Evolutionary conservation across 2,113 vertebrate species (phyloP).

Genomic region (Hiodon tergisus): DNA sequence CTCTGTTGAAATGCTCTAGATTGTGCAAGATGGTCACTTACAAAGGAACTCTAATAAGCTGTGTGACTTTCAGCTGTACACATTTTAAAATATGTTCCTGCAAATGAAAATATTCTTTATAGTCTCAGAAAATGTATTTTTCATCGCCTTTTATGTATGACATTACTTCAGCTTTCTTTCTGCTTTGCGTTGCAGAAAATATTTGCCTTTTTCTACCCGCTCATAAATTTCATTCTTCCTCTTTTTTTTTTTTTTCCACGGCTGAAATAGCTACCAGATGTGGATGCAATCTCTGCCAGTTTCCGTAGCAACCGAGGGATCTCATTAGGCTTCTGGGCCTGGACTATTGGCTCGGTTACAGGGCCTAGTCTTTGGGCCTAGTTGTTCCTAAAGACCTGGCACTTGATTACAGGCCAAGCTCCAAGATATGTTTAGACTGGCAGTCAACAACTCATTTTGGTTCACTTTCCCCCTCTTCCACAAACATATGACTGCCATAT

Average conservation of each 20-base stretch:
- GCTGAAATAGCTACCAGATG: constrained; percentile 92
- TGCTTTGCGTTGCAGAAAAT: constrained; percentile 89
- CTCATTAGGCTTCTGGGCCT: constrained; percentile 58
- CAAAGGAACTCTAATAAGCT: not conserved
- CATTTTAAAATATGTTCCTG: constrained; percentile 19
- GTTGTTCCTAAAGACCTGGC: constrained; percentile 50
- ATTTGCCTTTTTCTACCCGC: constrained; percentile 78
- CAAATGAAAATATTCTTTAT: not conserved
- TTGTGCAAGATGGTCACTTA: constrained; percentile 1
- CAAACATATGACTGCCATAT: constrained; percentile 36
- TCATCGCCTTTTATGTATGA: constrained; percentile 50
- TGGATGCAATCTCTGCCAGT: constrained; percentile 71
- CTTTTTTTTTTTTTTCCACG: constrained; percentile 42
- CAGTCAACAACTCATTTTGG: constrained; percentile 44
- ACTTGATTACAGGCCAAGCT: constrained; percentile 33
- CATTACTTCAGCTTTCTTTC: constrained; percentile 66
- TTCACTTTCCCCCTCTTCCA: constrained; percentile 33
- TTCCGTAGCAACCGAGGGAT: constrained; percentile 59
- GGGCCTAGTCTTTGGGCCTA: constrained; percentile 40
- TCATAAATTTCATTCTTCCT: constrained; percentile 74
- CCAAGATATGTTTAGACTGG: constrained; percentile 51
- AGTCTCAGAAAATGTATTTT: constrained; percentile 45
- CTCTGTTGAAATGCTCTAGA: not conserved
- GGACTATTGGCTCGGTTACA: constrained; percentile 53
- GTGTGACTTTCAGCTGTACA: not conserved